Conservation (phyloP, 2,797 vertebrate genomes). For the Megaceryle alcyon region DNA sequence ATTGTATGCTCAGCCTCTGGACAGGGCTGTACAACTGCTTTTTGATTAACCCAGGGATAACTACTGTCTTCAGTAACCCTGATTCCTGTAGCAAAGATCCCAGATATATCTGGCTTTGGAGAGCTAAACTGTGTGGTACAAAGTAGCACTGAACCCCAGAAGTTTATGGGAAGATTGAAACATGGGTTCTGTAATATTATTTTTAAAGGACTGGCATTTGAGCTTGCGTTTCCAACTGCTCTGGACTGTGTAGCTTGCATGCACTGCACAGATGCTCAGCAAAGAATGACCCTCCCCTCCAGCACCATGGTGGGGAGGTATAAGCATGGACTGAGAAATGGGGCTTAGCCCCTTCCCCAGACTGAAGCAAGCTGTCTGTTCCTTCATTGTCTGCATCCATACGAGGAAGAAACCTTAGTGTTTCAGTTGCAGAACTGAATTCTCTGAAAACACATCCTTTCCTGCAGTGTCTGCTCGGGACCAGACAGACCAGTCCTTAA, state of each 20-base stretch:
- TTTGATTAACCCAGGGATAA: neutral
- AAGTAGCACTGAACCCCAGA: neutral
- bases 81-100: neutral
- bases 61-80: neutral
- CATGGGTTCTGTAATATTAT: fast-evolving
- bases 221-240: fast-evolving
- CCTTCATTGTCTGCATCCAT: fast-evolving
- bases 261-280: neutral
- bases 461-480: neutral
- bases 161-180: neutral
- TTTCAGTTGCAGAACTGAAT: neutral
- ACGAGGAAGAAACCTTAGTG: neutral
- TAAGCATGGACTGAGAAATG: neutral
- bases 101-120: neutral
- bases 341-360: neutral
- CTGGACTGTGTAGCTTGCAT: neutral
- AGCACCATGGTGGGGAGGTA: neutral
- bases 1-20: neutral
- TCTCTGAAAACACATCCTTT: neutral
- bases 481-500: neutral
- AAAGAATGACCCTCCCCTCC: neutral
- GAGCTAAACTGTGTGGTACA: neutral
- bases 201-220: fast-evolving
- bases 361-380: neutral
- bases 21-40: neutral